A percentile compares a stretch with the other conserved stretches of the same genome.
These are phyloP conservation scores for Aldabrachelys gigantea DNA, from an alignment of 2,113 vertebrate species.

Conservation along the genomic window DNA sequence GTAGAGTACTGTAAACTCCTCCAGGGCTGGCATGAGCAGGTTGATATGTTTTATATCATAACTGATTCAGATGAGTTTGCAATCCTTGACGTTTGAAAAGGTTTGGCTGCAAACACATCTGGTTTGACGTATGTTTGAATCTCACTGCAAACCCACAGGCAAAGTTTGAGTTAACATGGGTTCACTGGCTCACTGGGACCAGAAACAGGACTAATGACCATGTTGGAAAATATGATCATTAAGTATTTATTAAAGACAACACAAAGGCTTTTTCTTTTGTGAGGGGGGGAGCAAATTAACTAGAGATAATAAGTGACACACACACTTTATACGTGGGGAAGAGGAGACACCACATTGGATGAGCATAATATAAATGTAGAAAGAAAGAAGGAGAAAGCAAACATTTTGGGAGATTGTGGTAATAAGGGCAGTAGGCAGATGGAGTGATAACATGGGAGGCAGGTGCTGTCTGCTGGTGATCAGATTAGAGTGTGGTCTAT, in stretches of 20 bases:
- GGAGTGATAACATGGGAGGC: rapidly evolving
- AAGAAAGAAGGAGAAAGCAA: neutral
- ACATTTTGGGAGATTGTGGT: neutral
- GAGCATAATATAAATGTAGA: neutral
- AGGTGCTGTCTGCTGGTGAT: rapidly evolving
- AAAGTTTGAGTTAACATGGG: neutral
- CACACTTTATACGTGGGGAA: neutral
- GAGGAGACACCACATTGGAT: neutral
- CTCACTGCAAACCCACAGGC: neutral
- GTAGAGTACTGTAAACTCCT: neutral
- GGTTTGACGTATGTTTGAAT: neutral
- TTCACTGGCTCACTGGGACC: neutral
- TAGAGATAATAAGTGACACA: neutral
- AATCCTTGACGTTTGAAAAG: neutral
- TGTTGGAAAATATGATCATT: neutral
- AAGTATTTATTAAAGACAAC: neutral
- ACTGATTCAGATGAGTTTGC: neutral
- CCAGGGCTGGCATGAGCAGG: neutral
- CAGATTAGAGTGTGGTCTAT: rapidly evolving
- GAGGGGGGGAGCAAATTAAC: neutral
- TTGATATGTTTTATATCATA: neutral
- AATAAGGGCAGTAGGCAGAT: neutral
- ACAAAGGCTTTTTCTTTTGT: neutral
- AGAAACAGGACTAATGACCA: neutral
- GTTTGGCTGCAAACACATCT: neutral